phyloP scores from a whole-genome alignment of 2,888 invertebrate species.

The Seira sanloemensis region DNA sequence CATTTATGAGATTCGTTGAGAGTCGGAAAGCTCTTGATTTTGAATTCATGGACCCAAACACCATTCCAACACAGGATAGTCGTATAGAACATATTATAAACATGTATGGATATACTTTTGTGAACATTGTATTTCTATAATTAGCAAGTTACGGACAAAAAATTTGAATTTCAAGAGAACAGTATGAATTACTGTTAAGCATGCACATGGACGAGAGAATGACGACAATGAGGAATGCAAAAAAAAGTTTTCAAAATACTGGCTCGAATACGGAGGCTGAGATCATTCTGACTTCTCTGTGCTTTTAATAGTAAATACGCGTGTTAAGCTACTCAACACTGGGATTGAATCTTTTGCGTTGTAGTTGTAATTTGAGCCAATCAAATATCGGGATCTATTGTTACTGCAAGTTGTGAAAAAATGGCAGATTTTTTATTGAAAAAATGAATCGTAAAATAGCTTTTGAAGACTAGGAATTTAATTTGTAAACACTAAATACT shows the following conservation, averaged over 20 bases:
- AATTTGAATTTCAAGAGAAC: background rate
- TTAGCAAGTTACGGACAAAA: background rate
- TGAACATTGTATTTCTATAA: slow-evolving; percentile 1
- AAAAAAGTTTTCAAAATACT: background rate
- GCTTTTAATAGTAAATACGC: background rate
- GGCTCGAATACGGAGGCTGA: background rate
- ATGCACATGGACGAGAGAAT: background rate
- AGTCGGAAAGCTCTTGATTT: background rate
- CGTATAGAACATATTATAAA: no score
- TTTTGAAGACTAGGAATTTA: no score
- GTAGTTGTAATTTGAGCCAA: background rate
- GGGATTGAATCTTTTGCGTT: background rate
- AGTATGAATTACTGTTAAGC: slow-evolving; percentile 7
- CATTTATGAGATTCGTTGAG: background rate
- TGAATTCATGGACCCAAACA: background rate
- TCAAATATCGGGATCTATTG: no score
- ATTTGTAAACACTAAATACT: no score
- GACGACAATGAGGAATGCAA: no score
- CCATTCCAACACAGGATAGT: no score
- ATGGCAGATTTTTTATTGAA: no score
- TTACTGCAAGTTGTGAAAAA: no score
- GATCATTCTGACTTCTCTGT: background rate
- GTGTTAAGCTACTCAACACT: background rate
- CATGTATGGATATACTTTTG: no score
- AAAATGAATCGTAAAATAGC: no score